These are phyloP conservation scores for Callionymus lyra DNA, from an alignment of 2,113 vertebrate species.

Conservation along the genomic window DNA sequence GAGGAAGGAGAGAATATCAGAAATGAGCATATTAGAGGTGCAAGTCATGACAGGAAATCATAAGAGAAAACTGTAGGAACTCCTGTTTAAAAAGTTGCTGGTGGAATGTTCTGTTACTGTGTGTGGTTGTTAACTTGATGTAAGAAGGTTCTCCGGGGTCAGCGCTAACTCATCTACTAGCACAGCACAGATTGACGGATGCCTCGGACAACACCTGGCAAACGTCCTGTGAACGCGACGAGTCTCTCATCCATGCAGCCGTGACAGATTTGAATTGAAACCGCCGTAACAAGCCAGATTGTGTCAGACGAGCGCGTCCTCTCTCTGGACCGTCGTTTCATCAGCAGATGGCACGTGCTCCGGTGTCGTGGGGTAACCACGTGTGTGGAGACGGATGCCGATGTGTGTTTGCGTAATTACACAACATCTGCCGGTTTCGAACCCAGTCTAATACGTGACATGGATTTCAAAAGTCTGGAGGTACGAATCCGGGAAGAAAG, in stretches of 20 bases:
- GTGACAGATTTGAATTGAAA: conserved; percentile 12
- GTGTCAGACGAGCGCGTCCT: conserved; percentile 9
- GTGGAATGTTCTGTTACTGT: too few relatives aligned
- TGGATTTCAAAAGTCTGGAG: conserved; percentile 4
- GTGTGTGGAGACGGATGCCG: background rate
- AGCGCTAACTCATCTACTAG: too few relatives aligned
- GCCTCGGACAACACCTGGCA: background rate
- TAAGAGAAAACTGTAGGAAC: too few relatives aligned
- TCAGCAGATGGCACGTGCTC: conserved; percentile 31
- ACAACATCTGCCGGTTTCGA: conserved; percentile 19
- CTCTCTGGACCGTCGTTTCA: conserved; percentile 15
- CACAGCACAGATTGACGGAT: background rate
- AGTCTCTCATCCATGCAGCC: conserved; percentile 4
- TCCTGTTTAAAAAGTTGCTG: too few relatives aligned
- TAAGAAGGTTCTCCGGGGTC: too few relatives aligned
- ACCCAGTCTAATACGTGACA: background rate
- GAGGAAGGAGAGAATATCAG: too few relatives aligned
- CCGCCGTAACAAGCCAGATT: conserved; percentile 18
- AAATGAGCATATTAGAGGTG: too few relatives aligned
- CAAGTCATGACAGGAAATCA: too few relatives aligned
- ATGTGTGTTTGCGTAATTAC: conserved; percentile 8
- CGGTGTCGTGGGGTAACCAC: conserved; percentile 8
- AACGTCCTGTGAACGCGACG: conserved; percentile 1
- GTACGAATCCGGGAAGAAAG: conserved; percentile 27
- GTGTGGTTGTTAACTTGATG: too few relatives aligned